Percentiles rank a stretch among this genome's conserved stretches.
Conservation (phyloP, 1,140 invertebrate genomes). For the Pseudomyrmex flavicornis region DNA sequence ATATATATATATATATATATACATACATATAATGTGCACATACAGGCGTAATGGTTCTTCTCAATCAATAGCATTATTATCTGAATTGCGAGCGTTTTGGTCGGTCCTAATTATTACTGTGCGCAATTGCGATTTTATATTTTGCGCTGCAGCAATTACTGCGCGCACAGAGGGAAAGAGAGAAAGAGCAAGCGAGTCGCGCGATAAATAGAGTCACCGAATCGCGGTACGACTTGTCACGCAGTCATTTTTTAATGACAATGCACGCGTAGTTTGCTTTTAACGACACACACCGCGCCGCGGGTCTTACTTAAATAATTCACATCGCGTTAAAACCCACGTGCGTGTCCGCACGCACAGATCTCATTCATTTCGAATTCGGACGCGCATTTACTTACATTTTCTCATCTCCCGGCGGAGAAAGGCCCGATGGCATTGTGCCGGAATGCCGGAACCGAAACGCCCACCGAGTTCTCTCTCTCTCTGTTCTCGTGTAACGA, state of each 20-base stretch:
- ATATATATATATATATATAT: too few species aligned
- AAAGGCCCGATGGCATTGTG: constrained; percentile 67
- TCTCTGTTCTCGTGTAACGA: constrained; percentile 66
- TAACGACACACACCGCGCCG: too few species aligned
- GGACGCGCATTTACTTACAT: constrained; percentile 68
- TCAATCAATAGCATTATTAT: constrained; percentile 59
- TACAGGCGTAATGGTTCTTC: constrained; percentile 58
- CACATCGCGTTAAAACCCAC: background rate
- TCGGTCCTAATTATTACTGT: constrained; percentile 40
- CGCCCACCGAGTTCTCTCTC: constrained; percentile 71
- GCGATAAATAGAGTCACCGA: background rate
- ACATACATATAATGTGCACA: background rate
- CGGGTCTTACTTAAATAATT: constrained; percentile 28
- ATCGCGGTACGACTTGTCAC: background rate
- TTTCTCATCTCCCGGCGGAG: constrained; percentile 72
- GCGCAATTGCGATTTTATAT: constrained; percentile 41
- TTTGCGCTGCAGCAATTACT: constrained; percentile 40
- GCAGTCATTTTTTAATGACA: constrained; percentile 4
- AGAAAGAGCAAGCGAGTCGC: constrained; percentile 6
- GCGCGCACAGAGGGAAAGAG: too few species aligned
- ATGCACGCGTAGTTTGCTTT: background rate
- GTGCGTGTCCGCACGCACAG: background rate
- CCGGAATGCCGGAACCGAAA: constrained; percentile 72
- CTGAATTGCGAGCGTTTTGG: constrained; percentile 50
- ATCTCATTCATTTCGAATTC: constrained; percentile 64